Evolutionary conservation across 2,888 invertebrate genomes (phyloP), one percentile per base, ranked within the genome.

Genomic region (Drosophila austrosaltans): DNA sequence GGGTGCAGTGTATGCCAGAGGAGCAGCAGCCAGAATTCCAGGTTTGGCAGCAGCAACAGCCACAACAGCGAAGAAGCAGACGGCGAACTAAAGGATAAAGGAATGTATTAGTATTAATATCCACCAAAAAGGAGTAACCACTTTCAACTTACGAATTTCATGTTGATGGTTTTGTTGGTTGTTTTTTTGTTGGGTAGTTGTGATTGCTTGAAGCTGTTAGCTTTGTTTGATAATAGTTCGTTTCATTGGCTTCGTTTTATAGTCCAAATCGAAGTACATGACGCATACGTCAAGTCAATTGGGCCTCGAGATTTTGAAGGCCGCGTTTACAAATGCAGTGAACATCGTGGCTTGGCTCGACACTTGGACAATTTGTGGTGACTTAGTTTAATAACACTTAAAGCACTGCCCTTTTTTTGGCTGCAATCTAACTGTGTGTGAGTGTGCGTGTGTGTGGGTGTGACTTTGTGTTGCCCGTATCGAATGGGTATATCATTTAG

Each of bases 61-160:
- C 76, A 90, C 63, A 62, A 89, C 75, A 75, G 90, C 90, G 70
- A 85, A 87, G 75, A 87, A 83, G 78, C 86, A 90, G 72, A 89
- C 71, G 61, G 90, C 86, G 72, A 87, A 78, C 91, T 90, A 58
- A 0, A 4, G 5, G 25, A 42, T 3, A 1, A 5, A 6, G 22
- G 22, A 48, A 36, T 36, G 0, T 1, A 2, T 8, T 8, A 36
- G 36, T 12, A 20, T 44, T 42, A 16, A 20, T 20, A 12, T 64
- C 25, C 6, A 20, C 7, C 25, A 30, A 1, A 6, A 28, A n/a
- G 12, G 3, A n/a, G 53, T 20, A 53, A 2, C 7, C 1, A 25
- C 5, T n/a, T 20, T 12, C 42, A 0, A 82, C 89, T 89, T 77
- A 86, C 86, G 89, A 78, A 86, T 76, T 87, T 89, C 89, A 85